Evolutionary conservation across 2,888 invertebrate genomes (phyloP).

Genomic region (Deroplatys truncata): DNA sequence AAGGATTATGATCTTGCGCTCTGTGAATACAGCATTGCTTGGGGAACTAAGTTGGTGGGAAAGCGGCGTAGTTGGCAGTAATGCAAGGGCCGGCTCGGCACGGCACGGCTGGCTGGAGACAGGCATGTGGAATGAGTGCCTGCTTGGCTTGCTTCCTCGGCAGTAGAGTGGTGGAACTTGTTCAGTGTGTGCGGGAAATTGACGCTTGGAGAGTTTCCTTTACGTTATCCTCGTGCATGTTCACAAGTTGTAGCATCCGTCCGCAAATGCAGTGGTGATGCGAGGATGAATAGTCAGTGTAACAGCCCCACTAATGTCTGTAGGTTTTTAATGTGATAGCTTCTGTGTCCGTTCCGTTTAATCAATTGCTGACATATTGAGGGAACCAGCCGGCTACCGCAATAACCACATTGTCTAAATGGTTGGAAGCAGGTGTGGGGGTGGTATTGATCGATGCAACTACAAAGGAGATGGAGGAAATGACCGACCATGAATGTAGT

Average conservation of each 20-base stretch:
- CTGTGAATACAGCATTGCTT: neutral
- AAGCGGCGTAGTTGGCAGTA: neutral
- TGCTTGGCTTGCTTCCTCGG: neutral
- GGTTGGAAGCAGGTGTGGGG: slow-evolving; percentile 13
- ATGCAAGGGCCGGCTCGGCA: neutral
- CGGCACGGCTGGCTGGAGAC: neutral
- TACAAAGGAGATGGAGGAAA: slow-evolving; percentile 10
- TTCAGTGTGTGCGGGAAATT: neutral
- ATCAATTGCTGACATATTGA: neutral
- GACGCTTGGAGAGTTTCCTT: neutral
- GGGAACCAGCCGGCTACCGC: neutral
- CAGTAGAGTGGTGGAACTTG: slow-evolving; percentile 5
- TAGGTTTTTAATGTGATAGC: neutral
- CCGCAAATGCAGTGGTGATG: neutral
- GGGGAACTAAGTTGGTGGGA: neutral
- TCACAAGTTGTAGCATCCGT: neutral
- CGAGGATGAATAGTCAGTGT: neutral
- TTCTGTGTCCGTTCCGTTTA: neutral
- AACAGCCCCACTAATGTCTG: neutral
- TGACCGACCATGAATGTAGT: slow-evolving; percentile 5
- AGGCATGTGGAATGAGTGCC: neutral
- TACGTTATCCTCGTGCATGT: neutral
- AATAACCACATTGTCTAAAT: slow-evolving; percentile 3
- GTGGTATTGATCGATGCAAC: slow-evolving; percentile 7
- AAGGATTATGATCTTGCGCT: neutral